phyloP scores from a whole-genome alignment of 2,888 invertebrate species.

The Odontomyia ornata region DNA sequence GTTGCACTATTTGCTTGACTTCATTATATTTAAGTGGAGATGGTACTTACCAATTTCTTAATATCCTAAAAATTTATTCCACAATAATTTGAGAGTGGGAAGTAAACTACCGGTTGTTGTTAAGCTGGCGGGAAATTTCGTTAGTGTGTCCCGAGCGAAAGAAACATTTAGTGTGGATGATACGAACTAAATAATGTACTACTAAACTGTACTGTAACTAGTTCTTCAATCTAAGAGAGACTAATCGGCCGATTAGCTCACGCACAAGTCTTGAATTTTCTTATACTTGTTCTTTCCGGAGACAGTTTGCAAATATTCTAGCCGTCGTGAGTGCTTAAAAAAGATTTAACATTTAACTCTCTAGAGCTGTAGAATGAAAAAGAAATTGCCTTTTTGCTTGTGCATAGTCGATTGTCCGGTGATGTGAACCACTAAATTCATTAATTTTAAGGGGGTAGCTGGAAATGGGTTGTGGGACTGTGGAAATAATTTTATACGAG shows the following conservation, averaged over 20 bases:
- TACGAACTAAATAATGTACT: neutral
- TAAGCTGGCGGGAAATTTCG: constrained; percentile 9
- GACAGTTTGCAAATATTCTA: constrained; percentile 16
- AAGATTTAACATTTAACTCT: constrained; percentile 5
- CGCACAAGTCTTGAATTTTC: constrained; percentile 3
- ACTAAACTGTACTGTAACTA: constrained; percentile 2
- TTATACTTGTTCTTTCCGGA: too few relatives aligned
- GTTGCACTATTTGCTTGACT: neutral
- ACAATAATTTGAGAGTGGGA: neutral
- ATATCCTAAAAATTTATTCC: neutral
- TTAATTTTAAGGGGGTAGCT: constrained; percentile 24
- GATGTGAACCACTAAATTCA: constrained; percentile 3
- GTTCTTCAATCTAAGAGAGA: constrained; percentile 32
- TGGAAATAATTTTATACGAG: too few relatives aligned
- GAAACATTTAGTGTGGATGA: neutral
- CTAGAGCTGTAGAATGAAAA: constrained; percentile 17
- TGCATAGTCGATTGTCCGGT: constrained; percentile 7
- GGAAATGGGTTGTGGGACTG: neutral
- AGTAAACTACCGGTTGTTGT: constrained; percentile 11
- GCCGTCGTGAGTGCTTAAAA: neutral
- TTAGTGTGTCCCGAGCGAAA: neutral
- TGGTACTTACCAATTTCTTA: neutral
- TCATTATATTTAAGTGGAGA: neutral
- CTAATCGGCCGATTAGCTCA: constrained; percentile 5
- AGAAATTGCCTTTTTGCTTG: neutral